A percentile compares a stretch with the other conserved stretches of the same genome.
Evolutionary conservation across 2,113 vertebrate species (phyloP).

Genomic region (Oxyruncus cristatus): DNA sequence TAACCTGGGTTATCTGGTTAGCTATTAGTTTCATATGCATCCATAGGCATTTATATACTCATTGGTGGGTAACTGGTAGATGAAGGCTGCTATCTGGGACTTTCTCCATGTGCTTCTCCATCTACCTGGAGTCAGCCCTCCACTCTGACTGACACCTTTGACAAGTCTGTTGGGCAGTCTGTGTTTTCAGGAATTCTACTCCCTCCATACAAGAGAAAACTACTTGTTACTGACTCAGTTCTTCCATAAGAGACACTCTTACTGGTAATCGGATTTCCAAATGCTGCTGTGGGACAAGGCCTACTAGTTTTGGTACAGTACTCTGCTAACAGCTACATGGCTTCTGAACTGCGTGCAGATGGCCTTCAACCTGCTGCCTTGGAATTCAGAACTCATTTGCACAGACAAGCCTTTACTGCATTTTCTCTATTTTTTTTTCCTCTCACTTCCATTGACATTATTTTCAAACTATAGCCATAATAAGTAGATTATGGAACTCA

Average conservation of each 20-base stretch:
- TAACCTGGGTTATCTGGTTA: neutral
- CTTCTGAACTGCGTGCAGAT: neutral
- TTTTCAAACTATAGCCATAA: neutral
- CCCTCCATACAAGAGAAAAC: neutral
- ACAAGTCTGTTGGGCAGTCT: neutral
- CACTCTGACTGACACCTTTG: neutral
- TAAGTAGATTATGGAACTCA: neutral
- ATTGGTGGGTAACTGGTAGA: neutral
- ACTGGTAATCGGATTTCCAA: neutral
- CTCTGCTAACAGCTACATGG: neutral
- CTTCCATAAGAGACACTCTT: neutral
- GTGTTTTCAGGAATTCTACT: neutral
- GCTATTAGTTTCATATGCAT: neutral
- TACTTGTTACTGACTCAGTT: neutral
- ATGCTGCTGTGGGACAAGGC: neutral
- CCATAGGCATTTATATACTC: neutral
- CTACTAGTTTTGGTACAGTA: neutral
- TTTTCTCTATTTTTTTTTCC: neutral
- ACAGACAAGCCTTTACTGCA: neutral
- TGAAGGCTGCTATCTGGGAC: neutral
- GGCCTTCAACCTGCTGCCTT: neutral
- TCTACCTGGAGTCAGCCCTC: neutral
- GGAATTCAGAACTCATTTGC: neutral
- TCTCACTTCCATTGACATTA: neutral
- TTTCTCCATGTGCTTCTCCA: neutral